phyloP scores from a whole-genome alignment of 2,797 vertebrate species.

The Strix occidentalis region DNA sequence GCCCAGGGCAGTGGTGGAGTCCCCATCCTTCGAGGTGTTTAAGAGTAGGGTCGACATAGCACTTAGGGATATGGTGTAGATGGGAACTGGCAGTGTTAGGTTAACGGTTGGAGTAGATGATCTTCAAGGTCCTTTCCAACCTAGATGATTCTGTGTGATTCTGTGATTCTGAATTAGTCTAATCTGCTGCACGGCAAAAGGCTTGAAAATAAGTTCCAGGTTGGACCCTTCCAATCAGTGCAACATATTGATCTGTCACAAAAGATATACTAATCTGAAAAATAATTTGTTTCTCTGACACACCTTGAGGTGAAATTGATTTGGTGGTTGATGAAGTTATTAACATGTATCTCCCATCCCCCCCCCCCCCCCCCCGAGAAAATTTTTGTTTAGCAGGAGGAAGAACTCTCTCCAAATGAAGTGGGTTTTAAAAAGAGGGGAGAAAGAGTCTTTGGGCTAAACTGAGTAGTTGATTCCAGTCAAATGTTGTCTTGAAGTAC shows the following conservation, averaged over 20 bases:
- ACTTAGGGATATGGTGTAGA: too few relatives aligned
- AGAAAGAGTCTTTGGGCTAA: neutral
- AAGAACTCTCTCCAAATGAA: neutral
- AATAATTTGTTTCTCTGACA: constrained; percentile 17
- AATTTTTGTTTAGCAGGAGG: neutral
- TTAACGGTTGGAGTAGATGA: too few relatives aligned
- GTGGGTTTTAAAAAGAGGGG: neutral
- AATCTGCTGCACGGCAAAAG: neutral
- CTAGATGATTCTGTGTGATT: too few relatives aligned
- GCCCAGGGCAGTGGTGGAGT: too few relatives aligned
- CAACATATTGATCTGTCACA: constrained; percentile 25
- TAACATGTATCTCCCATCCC: neutral
- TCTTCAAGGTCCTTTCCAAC: too few relatives aligned
- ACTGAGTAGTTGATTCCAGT: neutral
- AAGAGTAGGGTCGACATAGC: too few relatives aligned
- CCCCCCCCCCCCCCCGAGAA: neutral
- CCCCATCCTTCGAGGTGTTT: too few relatives aligned
- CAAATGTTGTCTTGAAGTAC: neutral
- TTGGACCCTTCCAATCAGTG: constrained; percentile 12
- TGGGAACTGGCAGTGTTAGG: too few relatives aligned
- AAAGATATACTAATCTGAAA: constrained; percentile 27
- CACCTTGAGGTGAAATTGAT: constrained; percentile 32
- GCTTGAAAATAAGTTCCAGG: neutral
- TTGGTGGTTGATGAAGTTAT: constrained; percentile 14
- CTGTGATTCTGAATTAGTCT: neutral